phyloP scores from a whole-genome alignment of 2,113 vertebrate species.

The Trematomus loennbergii region DNA sequence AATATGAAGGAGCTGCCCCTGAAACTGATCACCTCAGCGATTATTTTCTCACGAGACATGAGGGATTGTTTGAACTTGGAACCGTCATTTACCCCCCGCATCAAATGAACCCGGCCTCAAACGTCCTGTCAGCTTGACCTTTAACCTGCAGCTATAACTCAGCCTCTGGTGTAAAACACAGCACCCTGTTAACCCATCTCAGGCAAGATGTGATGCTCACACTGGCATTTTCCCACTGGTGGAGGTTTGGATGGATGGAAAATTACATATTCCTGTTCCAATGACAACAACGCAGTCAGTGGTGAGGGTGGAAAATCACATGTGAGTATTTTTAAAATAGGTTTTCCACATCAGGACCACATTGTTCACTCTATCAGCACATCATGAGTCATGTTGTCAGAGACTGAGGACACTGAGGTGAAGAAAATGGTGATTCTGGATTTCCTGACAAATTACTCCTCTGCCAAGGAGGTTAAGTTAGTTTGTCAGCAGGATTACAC shows the following conservation, averaged over 20 bases:
- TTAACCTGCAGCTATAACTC: slow-evolving; percentile 66
- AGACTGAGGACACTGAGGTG: slow-evolving; percentile 5
- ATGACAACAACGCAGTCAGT: slow-evolving; percentile 11
- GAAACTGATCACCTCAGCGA: slow-evolving; percentile 49
- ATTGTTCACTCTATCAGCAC: slow-evolving; percentile 38
- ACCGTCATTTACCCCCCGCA: slow-evolving; percentile 49
- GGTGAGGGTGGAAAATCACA: slow-evolving; percentile 43
- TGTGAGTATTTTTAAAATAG: slow-evolving; percentile 47
- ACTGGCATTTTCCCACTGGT: slow-evolving; percentile 15
- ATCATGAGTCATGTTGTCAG: slow-evolving; percentile 54
- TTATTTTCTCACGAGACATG: slow-evolving; percentile 66
- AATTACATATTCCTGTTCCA: slow-evolving; percentile 28
- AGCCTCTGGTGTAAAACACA: slow-evolving; percentile 29
- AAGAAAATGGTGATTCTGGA: neutral
- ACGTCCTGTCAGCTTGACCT: slow-evolving; percentile 63
- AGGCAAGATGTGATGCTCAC: slow-evolving; percentile 42
- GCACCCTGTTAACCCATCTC: slow-evolving; percentile 53
- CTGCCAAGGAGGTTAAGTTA: too few species aligned
- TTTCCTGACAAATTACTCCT: neutral
- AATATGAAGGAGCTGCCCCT: slow-evolving; percentile 34
- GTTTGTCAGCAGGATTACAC: too few species aligned
- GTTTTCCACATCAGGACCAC: slow-evolving; percentile 47
- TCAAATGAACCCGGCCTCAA: slow-evolving; percentile 61
- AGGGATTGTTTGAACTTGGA: slow-evolving; percentile 57
- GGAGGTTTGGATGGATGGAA: slow-evolving; percentile 23